Evolutionary conservation across 53 echinoderm and acorn worm genomes (phyloP), one percentile per base, ranked within the genome.

Genomic region (Antedon mediterranea): DNA sequence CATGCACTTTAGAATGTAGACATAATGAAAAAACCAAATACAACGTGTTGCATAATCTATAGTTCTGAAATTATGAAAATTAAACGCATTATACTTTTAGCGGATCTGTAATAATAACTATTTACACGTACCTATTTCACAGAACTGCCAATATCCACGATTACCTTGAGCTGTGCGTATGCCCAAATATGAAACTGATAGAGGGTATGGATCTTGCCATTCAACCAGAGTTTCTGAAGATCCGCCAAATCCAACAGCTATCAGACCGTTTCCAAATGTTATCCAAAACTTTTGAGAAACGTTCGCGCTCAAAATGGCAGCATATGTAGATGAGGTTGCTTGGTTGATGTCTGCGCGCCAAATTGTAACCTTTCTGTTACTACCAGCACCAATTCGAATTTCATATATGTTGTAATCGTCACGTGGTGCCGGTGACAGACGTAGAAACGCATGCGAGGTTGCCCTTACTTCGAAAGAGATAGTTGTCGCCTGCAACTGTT

Each of bases 171-270:
- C 82, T 14, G 82, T 82, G 32, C 82, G 76, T 44, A 75, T 44
- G 13, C 82, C 82, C 3, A 43, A 76, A 71, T 82, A 82, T 28
- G 82, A 82, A 32, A 82, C 76, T 27, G 82, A 76, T 9, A 82
- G 76, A n/a, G 82, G 82, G 3, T 31, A 28, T 9, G 82, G 82
- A 44, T 82, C 82, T 27, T 82, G 82, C 82, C 82, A 82, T 20
- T 75, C 57, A 82, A 34, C 57, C 44, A 32, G 30, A 43, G 7
- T 28, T 82, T 33, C 75, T 43, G 82, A 29, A 28, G 33, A 76
- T 28, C 57, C 57, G 20, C 57, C 57, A 57, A 15, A 57, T 57
- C 57, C 57, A 15, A 57, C 57, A 6, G 57, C 57, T 57, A 57
- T 57, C 23, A 57, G 57, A 23, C 57, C 57, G 57, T 57, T 57